A percentile compares a stretch with the other conserved stretches of the same genome.
phyloP scores from a whole-genome alignment of 2,113 vertebrate species.

The Hystrix brachyura region DNA sequence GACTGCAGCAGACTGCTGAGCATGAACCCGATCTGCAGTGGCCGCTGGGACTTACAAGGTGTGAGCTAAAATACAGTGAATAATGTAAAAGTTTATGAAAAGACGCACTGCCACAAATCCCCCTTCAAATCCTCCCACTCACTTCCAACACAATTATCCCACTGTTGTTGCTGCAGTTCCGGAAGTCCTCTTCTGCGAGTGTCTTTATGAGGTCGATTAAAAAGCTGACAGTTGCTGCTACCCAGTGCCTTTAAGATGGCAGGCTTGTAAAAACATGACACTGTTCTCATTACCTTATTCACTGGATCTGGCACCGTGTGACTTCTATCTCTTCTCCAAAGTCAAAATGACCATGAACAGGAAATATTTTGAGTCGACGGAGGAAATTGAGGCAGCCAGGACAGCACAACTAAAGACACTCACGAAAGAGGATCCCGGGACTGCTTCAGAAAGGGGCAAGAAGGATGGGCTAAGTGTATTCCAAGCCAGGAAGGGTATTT shows the following conservation, averaged over 20 bases:
- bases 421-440: neutral
- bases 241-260: neutral
- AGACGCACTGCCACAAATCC: neutral
- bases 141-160: neutral
- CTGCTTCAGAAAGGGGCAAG: neutral
- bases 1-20: neutral
- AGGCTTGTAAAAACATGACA: accelerated
- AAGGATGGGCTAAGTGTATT: neutral
- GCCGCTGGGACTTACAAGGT: neutral
- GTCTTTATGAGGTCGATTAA: neutral
- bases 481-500: neutral
- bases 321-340: neutral
- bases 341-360: neutral
- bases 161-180: neutral
- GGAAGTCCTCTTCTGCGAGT: neutral
- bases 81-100: neutral
- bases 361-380: neutral
- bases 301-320: neutral
- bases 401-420: neutral
- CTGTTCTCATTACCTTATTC: neutral
- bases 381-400: no score
- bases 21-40: neutral
- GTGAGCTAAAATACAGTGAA: neutral
- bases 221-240: neutral
- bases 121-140: neutral